Evolutionary conservation across 2,113 vertebrate genomes (phyloP).

Genomic region (Stegostoma tigrinum): DNA sequence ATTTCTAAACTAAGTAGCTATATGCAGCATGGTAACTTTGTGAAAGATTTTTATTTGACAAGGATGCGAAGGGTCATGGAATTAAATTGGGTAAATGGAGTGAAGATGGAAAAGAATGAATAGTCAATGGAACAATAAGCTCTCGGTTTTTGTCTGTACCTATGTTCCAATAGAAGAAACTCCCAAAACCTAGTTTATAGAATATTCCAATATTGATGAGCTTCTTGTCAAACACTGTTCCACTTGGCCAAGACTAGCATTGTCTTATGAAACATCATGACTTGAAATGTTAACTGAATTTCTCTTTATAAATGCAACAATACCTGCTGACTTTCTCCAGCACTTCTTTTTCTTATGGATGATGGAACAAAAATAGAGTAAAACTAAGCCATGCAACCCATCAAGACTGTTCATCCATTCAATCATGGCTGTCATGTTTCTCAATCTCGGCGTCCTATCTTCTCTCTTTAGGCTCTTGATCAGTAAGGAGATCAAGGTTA

Average conservation of each 20-base stretch:
- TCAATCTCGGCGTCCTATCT: no score
- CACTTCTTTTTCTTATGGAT: no score
- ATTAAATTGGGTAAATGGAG: background rate
- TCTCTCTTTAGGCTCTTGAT: no score
- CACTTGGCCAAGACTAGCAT: background rate
- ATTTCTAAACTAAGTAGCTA: background rate
- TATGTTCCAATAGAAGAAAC: background rate
- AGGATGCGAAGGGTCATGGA: background rate
- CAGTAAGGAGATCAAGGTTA: no score
- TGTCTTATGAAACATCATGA: no score
- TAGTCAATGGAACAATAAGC: background rate
- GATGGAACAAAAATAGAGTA: no score
- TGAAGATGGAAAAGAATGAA: background rate
- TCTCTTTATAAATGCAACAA: no score
- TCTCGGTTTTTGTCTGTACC: background rate
- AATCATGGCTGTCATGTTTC: no score
- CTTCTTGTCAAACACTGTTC: background rate
- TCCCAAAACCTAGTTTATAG: background rate
- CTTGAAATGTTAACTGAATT: no score
- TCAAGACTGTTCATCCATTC: no score
- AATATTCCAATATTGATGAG: background rate
- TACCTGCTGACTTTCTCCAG: no score
- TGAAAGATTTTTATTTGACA: background rate
- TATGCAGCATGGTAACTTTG: background rate
- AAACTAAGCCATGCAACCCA: no score